Evolutionary conservation across 1,140 invertebrate genomes (phyloP).

Genomic region (Temnothorax longispinosus): DNA sequence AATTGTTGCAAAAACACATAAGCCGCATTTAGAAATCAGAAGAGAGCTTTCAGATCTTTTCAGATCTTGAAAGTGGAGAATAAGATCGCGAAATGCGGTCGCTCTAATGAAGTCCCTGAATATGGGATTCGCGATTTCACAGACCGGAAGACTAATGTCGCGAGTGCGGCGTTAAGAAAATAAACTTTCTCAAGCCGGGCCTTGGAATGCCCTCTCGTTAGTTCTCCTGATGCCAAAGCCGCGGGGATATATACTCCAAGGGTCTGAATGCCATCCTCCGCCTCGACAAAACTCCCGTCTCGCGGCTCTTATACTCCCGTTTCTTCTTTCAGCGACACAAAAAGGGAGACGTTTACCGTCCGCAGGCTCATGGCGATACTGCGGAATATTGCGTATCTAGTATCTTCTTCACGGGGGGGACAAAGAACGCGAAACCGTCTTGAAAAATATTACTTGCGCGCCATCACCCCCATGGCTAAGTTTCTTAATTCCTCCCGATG

Average conservation of each 20-base stretch:
- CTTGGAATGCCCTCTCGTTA: constrained; percentile 69
- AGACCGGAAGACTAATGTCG: constrained; percentile 58
- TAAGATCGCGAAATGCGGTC: constrained; percentile 41
- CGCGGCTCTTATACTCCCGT: not conserved
- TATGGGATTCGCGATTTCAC: constrained; percentile 17
- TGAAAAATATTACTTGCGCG: constrained; percentile 62
- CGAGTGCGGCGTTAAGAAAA: constrained; percentile 67
- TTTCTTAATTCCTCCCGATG: constrained; percentile 35
- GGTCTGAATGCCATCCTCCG: constrained; percentile 61
- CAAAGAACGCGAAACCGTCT: constrained; percentile 43
- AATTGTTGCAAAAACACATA: not conserved
- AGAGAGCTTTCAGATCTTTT: not conserved
- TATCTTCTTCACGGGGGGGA: constrained; percentile 29
- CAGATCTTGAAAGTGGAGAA: not conserved
- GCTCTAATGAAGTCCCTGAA: constrained; percentile 63
- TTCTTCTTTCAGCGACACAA: constrained; percentile 53
- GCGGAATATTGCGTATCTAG: constrained; percentile 64
- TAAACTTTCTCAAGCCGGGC: constrained; percentile 67
- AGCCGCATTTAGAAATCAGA: not conserved
- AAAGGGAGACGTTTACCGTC: constrained; percentile 65
- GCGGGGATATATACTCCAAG: constrained; percentile 51
- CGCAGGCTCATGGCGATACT: constrained; percentile 53
- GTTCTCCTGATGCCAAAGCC: constrained; percentile 66
- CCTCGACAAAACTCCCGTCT: constrained; percentile 26
- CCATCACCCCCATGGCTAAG: constrained; percentile 13